phyloP scores from a whole-genome alignment of 2,888 invertebrate species.

The Ichneumoninae sp. region DNA sequence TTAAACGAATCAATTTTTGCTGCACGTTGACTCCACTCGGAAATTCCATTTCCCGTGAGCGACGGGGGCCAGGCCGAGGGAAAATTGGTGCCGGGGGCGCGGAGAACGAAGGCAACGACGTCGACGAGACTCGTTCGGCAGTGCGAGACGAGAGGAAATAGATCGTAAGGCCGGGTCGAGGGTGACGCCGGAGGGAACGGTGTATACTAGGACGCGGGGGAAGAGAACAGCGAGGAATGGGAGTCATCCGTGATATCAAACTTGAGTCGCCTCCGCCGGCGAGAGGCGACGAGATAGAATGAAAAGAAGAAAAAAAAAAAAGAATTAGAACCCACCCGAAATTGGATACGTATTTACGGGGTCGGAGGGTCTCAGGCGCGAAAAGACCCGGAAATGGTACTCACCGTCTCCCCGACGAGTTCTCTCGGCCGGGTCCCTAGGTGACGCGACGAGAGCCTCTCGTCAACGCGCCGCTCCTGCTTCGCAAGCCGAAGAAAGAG shows the following conservation, averaged over 20 bases:
- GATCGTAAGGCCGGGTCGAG: slow-evolving; percentile 45
- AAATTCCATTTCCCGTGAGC: slow-evolving; percentile 78
- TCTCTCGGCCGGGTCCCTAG: slow-evolving; percentile 50
- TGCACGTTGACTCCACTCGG: slow-evolving; percentile 74
- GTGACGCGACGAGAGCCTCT: slow-evolving; percentile 60
- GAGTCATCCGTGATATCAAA: slow-evolving; percentile 13
- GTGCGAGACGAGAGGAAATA: slow-evolving; percentile 7
- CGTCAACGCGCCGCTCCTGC: slow-evolving; percentile 36
- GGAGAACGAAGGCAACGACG: slow-evolving; percentile 38
- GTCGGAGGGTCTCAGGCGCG: slow-evolving; percentile 35
- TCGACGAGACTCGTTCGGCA: slow-evolving; percentile 47
- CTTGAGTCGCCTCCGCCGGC: slow-evolving; percentile 1
- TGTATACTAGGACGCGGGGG: background rate
- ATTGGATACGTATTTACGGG: slow-evolving; percentile 66
- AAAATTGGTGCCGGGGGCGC: slow-evolving; percentile 51
- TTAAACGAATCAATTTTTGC: slow-evolving; percentile 83
- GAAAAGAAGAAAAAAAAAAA: background rate
- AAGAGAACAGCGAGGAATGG: slow-evolving; percentile 9
- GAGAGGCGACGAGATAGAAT: background rate
- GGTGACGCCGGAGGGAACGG: background rate
- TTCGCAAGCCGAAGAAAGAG: slow-evolving; percentile 72
- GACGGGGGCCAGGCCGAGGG: slow-evolving; percentile 61
- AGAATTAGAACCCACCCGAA: slow-evolving; percentile 30
- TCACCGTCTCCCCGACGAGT: slow-evolving; percentile 47
- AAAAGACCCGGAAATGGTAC: slow-evolving; percentile 59